Percentiles rank a stretch among this genome's conserved stretches.
Evolutionary conservation across 2,113 vertebrate genomes (phyloP).

Genomic region (Antechinus flavipes): DNA sequence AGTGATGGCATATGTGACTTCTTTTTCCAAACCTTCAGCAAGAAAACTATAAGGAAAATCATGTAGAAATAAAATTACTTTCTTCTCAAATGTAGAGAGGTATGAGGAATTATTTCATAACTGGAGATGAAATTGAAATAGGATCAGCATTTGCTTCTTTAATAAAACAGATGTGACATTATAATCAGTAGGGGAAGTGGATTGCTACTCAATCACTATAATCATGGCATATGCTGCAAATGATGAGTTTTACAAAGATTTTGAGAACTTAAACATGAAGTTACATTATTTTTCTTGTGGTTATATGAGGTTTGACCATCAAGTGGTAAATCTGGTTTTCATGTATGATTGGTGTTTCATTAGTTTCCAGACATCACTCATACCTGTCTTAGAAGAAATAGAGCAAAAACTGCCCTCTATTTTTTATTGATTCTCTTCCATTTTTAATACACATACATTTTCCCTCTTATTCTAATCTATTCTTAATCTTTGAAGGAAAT

Average conservation of each 20-base stretch:
- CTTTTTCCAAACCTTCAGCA: neutral
- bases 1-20: neutral
- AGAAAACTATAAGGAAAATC: neutral
- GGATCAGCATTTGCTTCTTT: neutral
- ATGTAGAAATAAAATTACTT: slow-evolving; percentile 24
- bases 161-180: neutral
- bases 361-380: neutral
- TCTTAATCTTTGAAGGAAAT: neutral
- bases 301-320: neutral
- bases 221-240: neutral
- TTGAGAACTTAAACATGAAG: slow-evolving; percentile 11
- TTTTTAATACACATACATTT: neutral
- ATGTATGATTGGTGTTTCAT: neutral
- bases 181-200: neutral
- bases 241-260: slow-evolving; percentile 3
- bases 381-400: slow-evolving; percentile 22
- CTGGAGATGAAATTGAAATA: neutral
- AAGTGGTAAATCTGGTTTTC: slow-evolving; percentile 11
- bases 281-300: neutral
- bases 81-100: slow-evolving; percentile 7
- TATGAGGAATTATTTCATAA: slow-evolving; percentile 49
- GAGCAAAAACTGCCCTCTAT: neutral
- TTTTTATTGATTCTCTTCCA: neutral
- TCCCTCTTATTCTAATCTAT: neutral
- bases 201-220: neutral